Conservation (phyloP, 2,797 vertebrate species). For the Mionectes olivaceus region DNA sequence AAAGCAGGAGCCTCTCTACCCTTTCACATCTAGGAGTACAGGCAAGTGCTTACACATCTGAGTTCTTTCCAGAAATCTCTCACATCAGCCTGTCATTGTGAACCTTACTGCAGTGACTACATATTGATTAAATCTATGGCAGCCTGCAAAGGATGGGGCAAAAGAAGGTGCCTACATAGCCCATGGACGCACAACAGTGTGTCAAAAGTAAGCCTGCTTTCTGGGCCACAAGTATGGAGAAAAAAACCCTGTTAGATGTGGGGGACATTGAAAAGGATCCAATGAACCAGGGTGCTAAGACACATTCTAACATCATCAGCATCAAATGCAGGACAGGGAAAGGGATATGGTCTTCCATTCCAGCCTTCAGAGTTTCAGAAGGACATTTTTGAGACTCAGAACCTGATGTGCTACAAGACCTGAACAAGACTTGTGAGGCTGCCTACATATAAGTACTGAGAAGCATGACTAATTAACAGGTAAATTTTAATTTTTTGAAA, state of each 20-base stretch:
- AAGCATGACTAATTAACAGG: background rate
- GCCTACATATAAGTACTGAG: background rate
- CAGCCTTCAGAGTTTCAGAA: background rate
- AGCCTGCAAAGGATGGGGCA: background rate
- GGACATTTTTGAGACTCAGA: background rate
- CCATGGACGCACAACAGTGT: too few species aligned
- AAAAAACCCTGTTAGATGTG: fast-evolving
- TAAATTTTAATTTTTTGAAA: background rate
- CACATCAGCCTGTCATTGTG: background rate
- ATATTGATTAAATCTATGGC: background rate
- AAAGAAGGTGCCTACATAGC: background rate
- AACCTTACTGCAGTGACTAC: background rate
- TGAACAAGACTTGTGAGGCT: background rate
- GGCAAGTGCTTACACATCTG: background rate
- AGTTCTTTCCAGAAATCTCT: background rate
- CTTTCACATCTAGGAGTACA: background rate
- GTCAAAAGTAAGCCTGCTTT: background rate
- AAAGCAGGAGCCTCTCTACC: background rate
- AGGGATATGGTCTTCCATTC: background rate
- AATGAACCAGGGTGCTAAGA: background rate
- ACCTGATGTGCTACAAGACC: background rate
- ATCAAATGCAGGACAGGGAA: background rate
- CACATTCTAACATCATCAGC: background rate
- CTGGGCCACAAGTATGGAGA: background rate
- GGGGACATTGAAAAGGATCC: background rate